Evolutionary conservation across 1,140 invertebrate genomes (phyloP), one percentile per base, ranked within the genome.

Genomic region (Stenopsyche tienmushanensis): DNA sequence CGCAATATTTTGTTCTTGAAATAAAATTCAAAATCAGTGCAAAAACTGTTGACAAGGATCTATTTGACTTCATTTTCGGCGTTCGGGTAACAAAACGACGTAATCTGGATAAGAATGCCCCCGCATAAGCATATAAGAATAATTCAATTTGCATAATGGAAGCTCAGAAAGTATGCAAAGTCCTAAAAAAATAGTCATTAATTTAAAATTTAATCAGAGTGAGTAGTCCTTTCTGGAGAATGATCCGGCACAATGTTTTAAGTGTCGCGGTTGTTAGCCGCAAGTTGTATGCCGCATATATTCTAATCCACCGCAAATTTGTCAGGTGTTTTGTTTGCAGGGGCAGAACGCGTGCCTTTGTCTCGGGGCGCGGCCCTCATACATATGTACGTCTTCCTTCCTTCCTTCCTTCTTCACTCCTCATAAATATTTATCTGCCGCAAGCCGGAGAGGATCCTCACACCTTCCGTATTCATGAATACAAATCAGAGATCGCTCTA

Each of bases 401-500:
- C 50, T 53, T 60, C 57, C 24, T 60, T 34, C 34, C 54, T 57
- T 42, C 54, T 57, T 47, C 57, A 3, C 44, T 21, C 29, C 44
- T 60, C 57, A 60, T 60, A 60, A 60, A 60, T 60, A 60, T 60
- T 60, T 60, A 60, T 60, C 57, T 25, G 57, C 57, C 57, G 57
- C 57, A 60, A 60, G 57, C 29, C 44, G 57, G 42, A 60, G 57
- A 25, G 57, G 57, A 60, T 60, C 21, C 42, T 44, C 41, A 45
- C 55, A 58, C 55, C 23, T 24, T 13, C 57, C 25, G 57, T 60
- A 60, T 60, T 60, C 57, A 60, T 60, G 57, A 60, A 60, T 60
- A 60, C 57, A 60, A 60, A 60, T 60, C 57, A 60, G 57, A 60
- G 57, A 60, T 60, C 57, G 44, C 42, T 60, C 57, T 60, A 60